These are phyloP conservation scores for Piaya cayana DNA, from an alignment of 2,113 vertebrate genomes.

Conservation along the genomic window DNA sequence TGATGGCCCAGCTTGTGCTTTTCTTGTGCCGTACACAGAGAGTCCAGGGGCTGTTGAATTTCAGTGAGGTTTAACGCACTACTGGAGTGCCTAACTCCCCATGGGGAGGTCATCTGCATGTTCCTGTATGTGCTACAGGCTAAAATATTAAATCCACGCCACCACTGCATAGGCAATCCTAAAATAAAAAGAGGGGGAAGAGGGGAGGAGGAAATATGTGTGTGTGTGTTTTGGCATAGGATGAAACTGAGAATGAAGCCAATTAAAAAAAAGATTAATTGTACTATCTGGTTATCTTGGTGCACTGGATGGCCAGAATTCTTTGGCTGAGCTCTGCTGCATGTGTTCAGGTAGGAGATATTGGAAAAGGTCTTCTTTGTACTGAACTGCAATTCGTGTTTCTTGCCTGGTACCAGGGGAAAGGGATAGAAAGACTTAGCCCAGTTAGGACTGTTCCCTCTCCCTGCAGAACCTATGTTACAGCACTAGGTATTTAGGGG, in stretches of 20 bases:
- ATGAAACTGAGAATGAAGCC: background rate
- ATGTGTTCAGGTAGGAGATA: background rate
- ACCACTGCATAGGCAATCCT: background rate
- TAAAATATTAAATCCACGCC: background rate
- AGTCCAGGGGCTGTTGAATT: background rate
- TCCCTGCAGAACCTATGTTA: background rate
- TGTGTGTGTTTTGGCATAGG: background rate
- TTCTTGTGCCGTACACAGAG: rapidly evolving
- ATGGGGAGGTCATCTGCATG: background rate
- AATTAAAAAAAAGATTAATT: background rate
- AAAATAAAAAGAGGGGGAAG: background rate
- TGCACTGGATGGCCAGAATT: background rate
- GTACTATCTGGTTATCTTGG: background rate
- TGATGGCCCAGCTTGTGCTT: background rate
- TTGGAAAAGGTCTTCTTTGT: background rate
- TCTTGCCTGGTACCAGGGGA: background rate
- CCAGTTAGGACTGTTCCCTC: background rate
- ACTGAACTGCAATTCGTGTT: background rate
- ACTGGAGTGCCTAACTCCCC: background rate
- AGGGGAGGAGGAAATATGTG: background rate
- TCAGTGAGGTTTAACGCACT: background rate
- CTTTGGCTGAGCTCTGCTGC: background rate
- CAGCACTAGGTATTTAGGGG: background rate
- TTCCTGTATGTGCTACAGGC: background rate
- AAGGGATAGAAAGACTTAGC: background rate